Percentiles rank a stretch among this genome's conserved stretches.
phyloP scores from a whole-genome alignment of 2,113 vertebrate species.

The Ailurus styani region DNA sequence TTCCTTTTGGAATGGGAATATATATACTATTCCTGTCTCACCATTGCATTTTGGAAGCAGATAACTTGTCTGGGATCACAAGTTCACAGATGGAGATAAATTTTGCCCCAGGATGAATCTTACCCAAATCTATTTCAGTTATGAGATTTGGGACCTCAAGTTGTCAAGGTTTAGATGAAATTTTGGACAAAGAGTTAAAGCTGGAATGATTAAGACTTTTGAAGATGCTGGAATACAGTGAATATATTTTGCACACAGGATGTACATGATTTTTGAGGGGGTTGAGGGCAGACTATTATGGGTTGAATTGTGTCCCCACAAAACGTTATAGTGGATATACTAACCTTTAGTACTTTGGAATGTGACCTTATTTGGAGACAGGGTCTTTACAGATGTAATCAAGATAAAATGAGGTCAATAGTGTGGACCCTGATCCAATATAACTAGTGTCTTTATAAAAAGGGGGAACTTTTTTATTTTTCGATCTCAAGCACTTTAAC shows the following conservation, averaged over 20 bases:
- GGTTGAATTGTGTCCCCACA: neutral
- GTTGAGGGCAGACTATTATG: neutral
- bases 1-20: neutral
- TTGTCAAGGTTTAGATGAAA: neutral
- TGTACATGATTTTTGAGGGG: neutral
- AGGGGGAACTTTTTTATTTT: neutral
- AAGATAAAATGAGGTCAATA: neutral
- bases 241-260: neutral
- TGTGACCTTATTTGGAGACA: neutral
- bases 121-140: neutral
- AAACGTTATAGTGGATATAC: neutral
- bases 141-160: neutral
- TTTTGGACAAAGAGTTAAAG: neutral
- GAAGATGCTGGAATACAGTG: neutral
- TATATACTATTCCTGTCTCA: neutral
- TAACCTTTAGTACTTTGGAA: neutral
- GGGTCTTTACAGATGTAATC: neutral
- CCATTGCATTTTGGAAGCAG: neutral
- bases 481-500: neutral
- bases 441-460: neutral
- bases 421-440: neutral
- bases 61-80: neutral
- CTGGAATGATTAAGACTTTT: neutral
- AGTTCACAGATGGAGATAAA: neutral
- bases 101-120: neutral